Conservation (phyloP, 2,113 vertebrate genomes). For the Triplophysa tibetana region DNA sequence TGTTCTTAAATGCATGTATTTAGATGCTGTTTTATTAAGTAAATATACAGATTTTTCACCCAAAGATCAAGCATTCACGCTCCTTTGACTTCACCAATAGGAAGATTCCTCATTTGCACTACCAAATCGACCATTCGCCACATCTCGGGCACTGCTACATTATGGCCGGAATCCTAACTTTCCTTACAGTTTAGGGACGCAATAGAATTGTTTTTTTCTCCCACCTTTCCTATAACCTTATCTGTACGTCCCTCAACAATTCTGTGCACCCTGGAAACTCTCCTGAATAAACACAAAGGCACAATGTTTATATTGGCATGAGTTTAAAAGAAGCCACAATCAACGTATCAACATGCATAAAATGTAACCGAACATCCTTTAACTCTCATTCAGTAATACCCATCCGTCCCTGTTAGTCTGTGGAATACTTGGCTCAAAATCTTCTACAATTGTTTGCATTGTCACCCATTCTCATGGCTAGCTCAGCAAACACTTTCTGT, state of each 20-base stretch:
- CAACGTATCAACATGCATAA: neutral
- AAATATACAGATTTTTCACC: no score
- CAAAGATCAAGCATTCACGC: no score
- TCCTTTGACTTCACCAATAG: no score
- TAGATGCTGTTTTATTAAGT: no score
- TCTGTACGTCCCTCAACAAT: neutral
- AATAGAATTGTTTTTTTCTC: constrained; percentile 8
- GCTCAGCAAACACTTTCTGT: neutral
- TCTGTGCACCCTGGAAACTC: neutral
- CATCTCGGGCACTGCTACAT: neutral
- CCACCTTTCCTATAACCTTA: neutral
- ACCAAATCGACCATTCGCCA: neutral
- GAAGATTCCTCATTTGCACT: neutral
- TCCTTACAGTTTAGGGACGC: neutral
- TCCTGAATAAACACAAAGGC: neutral
- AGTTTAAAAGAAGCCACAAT: neutral
- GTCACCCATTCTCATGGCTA: neutral
- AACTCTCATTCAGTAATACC: no score
- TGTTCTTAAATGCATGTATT: neutral
- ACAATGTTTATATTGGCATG: neutral
- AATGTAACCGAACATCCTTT: neutral
- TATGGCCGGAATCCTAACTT: neutral
- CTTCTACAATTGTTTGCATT: neutral
- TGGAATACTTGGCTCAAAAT: no score
- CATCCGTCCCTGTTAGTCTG: no score